Evolutionary conservation across 2,113 vertebrate species (phyloP), one percentile per base, ranked within the genome.

Genomic region (Craseonycteris thonglongyai): DNA sequence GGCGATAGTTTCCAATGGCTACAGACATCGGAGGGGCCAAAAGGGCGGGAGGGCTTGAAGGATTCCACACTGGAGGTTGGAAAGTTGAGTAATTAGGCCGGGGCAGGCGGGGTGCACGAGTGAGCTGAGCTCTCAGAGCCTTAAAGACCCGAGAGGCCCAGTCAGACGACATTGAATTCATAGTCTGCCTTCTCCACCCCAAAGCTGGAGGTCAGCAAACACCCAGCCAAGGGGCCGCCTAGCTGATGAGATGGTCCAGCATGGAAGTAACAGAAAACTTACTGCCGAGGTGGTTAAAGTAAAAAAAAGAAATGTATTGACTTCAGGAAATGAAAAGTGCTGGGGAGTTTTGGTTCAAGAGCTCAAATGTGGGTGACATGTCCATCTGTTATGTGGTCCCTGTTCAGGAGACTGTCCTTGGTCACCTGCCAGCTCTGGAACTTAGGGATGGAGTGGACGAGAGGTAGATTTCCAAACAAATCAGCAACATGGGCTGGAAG

Each of bases 1-100:
- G 81, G 80, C 45, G 97, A 97, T 97, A 76, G 94, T 94, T 98
- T 98, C 97, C 98, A 97, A 88, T 85, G 97, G 98, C 95, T 92
- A 92, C 68, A 93, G 97, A 97, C 82, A 63, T 30, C 87, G 91
- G 95, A 82, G 94, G 96, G 95, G 94, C n/a, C n/a, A n/a, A 75
- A 82, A 30, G 72, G 82, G 92, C 96, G 92, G 95, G 95, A 22
- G 18, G 78, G 69, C 95, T 56, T 19, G 11, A 68, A 84, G 89
- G n/a, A 16, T 40, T 72, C 59, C 49, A 21, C 75, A 28, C 8
- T 3, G 79, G 81, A 58, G 40, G 49, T 5, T 61, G 69, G 71
- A 72, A 81, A 89, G n/a, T 6, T 58, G 42, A 74, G 65, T n/a
- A 24, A 58, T 80, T 58, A 21, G 30, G 22, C 24, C 38, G 24